Base-by-base conservation (phyloP, 2,888 invertebrate genomes). In the Mechanitis mazaeus region DNA sequence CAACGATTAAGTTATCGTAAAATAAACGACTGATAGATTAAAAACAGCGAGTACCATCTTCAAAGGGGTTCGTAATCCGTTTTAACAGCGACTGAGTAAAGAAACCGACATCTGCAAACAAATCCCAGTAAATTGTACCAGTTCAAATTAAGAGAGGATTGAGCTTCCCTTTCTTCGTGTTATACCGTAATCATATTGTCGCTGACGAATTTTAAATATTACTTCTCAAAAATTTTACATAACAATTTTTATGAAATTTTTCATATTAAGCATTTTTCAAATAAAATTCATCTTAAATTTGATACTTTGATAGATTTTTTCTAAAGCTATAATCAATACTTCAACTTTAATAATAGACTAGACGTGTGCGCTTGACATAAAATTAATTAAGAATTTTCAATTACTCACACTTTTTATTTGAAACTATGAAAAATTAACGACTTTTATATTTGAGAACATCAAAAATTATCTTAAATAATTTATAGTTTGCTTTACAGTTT, bases 1-100 rank as follows among this genome's bases (percentile, higher is more conserved):
- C 9, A 31, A n/a, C 50, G 28, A 50, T 50, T 50, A 50, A 31
- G 31, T 50, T 31, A 50, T 50, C 31, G 28, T 7, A 50, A 50
- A 50, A 50, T 28, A 50, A 31, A 50, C 50, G 50, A 31, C 50
- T 54, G 55, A 54, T 59, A 59, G 54, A 59, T 59, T 55, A 42
- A 33, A 58, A 54, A 45, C 33, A 35, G 28, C 45, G 35, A 11
- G 46, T 47, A 35, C 31, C 62, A 55, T 54, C 60, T 58, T 64
- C 68, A 68, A 66, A 68, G 64, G 66, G 65, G 56, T 76, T 74
- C 46, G 55, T 84, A 84, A 86, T 85, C 83, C 80, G 72, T 79
- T 85, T 83, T 81, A 78, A 78, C 77, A 79, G 79, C 77, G 83
- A 81, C 81, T 81, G 79, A 81, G 82, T 78, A 83, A 81, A 78